Evolutionary conservation across 92 coral and sea anemone species (phyloP), one percentile per base, ranked within the genome.

Genomic region (Paramuricea clavata): DNA sequence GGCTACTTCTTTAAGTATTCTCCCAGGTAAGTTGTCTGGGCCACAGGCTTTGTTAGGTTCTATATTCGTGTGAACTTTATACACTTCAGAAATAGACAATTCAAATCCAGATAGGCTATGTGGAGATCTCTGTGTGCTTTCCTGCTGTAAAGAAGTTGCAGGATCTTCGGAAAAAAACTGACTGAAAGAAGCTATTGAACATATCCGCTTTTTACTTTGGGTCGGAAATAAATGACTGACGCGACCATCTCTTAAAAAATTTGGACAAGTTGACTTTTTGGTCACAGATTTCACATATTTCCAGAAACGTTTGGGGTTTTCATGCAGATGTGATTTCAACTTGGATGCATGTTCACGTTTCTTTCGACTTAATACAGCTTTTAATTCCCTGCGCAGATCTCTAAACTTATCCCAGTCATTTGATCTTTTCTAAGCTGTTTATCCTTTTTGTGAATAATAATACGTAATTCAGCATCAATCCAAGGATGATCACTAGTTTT

Each of bases 401-500:
- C 61, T 69, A 54, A 61, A 87, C 73, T 69, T 50, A 41, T 28
- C 19, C 68, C 60, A 70, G 86, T 86, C 79, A n/a, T 36, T 70
- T 28, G 75, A 35, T 15, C 50, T 50, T 76, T 88, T 57, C 26
- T 72, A 23, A 87, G 75, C 77, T 75, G 87, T 11, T 39, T 62
- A 65, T 88, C 56, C 50, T 88, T 88, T 82, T 52, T 90, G 81
- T 79, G 54, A 19, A 86, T 39, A n/a, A 86, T 65, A n/a, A 60
- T 23, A 57, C 33, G 69, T 4, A 89, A 82, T 60, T 91, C 90
- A 12, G 49, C 22, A 62, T 91, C 97, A 83, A 88, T 77, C 94
- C 94, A 88, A n/a, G 94, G 86, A 49, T 86, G 92, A 65, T 81
- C 80, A 52, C 34, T 26, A 44, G 35, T 41, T 50, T 82, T 91